Evolutionary conservation across 2,797 vertebrate genomes (phyloP).

Genomic region (Sandelia bainsii): DNA sequence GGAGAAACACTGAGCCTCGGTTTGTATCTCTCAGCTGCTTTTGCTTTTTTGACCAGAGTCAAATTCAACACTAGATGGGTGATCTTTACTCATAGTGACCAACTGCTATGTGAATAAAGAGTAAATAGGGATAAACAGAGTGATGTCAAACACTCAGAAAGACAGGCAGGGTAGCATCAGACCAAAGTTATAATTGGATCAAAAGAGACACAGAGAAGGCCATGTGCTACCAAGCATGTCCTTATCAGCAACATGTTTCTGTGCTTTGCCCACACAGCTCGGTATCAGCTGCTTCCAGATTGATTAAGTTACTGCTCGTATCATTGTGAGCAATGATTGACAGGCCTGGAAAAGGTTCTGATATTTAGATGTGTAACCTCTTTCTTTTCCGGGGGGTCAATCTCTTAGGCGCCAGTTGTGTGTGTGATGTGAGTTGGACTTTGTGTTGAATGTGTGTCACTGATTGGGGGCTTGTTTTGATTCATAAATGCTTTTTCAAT

Average conservation of each 20-base stretch:
- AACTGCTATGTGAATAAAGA: constrained; percentile 8
- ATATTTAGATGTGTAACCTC: constrained; percentile 78
- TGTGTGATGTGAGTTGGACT: constrained; percentile 18
- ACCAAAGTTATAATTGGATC: constrained; percentile 68
- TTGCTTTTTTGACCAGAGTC: constrained; percentile 45
- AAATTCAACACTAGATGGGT: constrained; percentile 21
- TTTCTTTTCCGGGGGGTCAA: constrained; percentile 62
- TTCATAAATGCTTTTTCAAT: constrained; percentile 61
- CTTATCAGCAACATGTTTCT: constrained; percentile 77
- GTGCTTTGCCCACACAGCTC: constrained; percentile 59
- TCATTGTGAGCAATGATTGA: constrained; percentile 66
- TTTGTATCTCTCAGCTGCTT: constrained; percentile 30
- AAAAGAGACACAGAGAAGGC: constrained; percentile 60
- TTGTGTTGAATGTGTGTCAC: constrained; percentile 49
- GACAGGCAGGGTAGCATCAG: constrained; percentile 32
- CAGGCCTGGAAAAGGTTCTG: constrained; percentile 76
- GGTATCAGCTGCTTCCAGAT: constrained; percentile 67
- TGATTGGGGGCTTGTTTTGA: constrained; percentile 45
- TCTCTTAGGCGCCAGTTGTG: constrained; percentile 58
- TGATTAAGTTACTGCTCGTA: constrained; percentile 54
- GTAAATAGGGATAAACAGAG: constrained; percentile 32
- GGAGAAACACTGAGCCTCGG: constrained; percentile 37
- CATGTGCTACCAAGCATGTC: constrained; percentile 54
- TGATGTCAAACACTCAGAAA: constrained; percentile 46
- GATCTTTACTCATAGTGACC: constrained; percentile 38